These are phyloP conservation scores for Meteorus sp. DNA, from an alignment of 1,140 invertebrate genomes.

Conservation along the genomic window DNA sequence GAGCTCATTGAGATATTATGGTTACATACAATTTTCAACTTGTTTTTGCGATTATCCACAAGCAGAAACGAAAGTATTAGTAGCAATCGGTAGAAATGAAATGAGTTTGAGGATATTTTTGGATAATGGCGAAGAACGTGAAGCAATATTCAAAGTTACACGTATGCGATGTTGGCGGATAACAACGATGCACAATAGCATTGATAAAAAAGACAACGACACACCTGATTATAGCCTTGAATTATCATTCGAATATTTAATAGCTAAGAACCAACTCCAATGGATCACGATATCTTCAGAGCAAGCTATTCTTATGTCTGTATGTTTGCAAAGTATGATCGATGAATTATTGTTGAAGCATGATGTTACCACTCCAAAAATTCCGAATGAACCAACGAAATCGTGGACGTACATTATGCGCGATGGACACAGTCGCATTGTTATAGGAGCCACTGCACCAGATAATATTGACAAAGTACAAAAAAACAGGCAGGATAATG, in stretches of 20 bases:
- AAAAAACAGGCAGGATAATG: constrained; percentile 27
- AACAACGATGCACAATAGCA: constrained; percentile 72
- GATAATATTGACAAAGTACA: constrained; percentile 38
- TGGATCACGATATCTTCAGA: constrained; percentile 91
- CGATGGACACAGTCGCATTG: constrained; percentile 59
- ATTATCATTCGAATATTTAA: constrained; percentile 93
- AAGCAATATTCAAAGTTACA: constrained; percentile 89
- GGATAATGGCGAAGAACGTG: constrained; percentile 57
- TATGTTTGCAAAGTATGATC: constrained; percentile 92
- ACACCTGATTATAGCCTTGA: constrained; percentile 66
- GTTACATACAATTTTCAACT: constrained; percentile 80
- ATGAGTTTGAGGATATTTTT: constrained; percentile 67
- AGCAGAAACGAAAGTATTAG: constrained; percentile 66
- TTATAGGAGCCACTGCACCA: constrained; percentile 34
- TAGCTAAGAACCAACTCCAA: constrained; percentile 87
- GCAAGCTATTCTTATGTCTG: constrained; percentile 92
- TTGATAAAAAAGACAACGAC: constrained; percentile 43
- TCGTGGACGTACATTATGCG: constrained; percentile 62
- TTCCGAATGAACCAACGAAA: constrained; percentile 41
- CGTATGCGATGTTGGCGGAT: constrained; percentile 96
- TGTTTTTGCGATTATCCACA: constrained; percentile 80
- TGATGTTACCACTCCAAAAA: constrained; percentile 56
- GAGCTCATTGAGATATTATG: constrained; percentile 82
- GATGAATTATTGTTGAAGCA: constrained; percentile 89
- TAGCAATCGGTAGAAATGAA: constrained; percentile 79